phyloP scores from a whole-genome alignment of 2,113 vertebrate species.

The Piaya cayana region DNA sequence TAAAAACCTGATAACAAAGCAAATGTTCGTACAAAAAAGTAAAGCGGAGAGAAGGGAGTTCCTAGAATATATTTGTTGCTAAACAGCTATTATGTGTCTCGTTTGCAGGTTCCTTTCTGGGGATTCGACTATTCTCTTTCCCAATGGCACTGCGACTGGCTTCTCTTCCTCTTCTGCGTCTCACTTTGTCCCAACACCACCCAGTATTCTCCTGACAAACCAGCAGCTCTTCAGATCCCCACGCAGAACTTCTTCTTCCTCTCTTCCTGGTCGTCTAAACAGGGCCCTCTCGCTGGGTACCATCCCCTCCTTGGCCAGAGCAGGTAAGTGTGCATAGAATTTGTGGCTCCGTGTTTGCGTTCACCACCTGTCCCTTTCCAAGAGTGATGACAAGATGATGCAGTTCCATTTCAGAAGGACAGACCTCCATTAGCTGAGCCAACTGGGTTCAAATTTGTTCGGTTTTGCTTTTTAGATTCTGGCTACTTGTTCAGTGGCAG shows the following conservation, averaged over 20 bases:
- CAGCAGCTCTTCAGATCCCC: conserved; percentile 81
- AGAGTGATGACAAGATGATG: neutral
- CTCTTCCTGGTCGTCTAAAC: conserved; percentile 89
- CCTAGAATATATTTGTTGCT: neutral
- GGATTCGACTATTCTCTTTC: conserved; percentile 69
- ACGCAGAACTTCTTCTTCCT: conserved; percentile 83
- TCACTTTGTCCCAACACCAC: conserved; percentile 83
- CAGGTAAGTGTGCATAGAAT: conserved; percentile 74
- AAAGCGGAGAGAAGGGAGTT: neutral
- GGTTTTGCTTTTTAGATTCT: conserved; percentile 80
- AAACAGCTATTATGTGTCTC: neutral
- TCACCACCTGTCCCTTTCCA: neutral
- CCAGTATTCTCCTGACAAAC: conserved; percentile 83
- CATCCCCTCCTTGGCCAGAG: conserved; percentile 85
- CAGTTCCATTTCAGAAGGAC: neutral
- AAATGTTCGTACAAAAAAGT: neutral
- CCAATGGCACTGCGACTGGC: conserved; percentile 56
- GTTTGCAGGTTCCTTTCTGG: conserved; percentile 85
- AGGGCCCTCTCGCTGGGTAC: conserved; percentile 91
- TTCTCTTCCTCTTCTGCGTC: conserved; percentile 36
- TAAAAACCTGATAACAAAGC: neutral
- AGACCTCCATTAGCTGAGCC: neutral
- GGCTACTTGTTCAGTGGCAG: conserved; percentile 97
- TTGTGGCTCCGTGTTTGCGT: neutral
- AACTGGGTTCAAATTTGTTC: neutral